A percentile compares a stretch with the other conserved stretches of the same genome.
Conservation (phyloP, 2,113 vertebrate species). For the Ariopsis seemanni region DNA sequence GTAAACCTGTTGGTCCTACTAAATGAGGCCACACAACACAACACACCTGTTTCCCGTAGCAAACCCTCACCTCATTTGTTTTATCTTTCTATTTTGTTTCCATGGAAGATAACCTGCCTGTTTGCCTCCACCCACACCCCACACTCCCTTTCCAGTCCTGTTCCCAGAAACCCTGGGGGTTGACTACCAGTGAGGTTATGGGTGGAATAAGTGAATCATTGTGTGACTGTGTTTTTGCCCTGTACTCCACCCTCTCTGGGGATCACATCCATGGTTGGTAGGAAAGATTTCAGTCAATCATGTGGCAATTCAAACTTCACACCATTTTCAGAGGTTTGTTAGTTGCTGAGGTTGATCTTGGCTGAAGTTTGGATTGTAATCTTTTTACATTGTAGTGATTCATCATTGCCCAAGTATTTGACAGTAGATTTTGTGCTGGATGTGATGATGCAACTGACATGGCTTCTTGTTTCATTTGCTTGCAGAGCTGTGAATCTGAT, state of each 20-base stretch:
- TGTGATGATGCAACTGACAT: not conserved
- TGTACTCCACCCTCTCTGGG: constrained; percentile 20
- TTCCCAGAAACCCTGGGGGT: constrained; percentile 46
- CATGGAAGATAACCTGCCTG: constrained; percentile 21
- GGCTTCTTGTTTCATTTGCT: not conserved
- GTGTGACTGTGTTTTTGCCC: constrained; percentile 24
- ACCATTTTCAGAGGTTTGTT: not conserved
- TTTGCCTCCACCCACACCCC: constrained; percentile 35
- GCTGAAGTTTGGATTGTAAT: not conserved
- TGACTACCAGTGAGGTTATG: constrained; percentile 43
- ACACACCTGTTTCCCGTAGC: constrained; percentile 44
- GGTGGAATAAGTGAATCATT: constrained; percentile 51
- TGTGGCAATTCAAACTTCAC: not conserved
- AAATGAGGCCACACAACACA: constrained; percentile 23
- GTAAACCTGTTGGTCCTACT: constrained; percentile 22
- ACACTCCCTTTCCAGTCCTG: constrained; percentile 37
- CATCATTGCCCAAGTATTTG: not conserved
- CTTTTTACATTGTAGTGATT: not conserved
- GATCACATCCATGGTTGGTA: no score
- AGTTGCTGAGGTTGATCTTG: not conserved
- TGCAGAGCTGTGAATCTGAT: not conserved
- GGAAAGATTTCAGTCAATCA: not conserved
- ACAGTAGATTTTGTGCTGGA: not conserved
- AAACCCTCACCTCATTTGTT: constrained; percentile 29
- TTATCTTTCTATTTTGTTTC: constrained; percentile 49